A percentile compares a stretch with the other conserved stretches of the same genome.
These are phyloP conservation scores for Fratercula arctica DNA, from an alignment of 2,797 vertebrate species.

Conservation along the genomic window DNA sequence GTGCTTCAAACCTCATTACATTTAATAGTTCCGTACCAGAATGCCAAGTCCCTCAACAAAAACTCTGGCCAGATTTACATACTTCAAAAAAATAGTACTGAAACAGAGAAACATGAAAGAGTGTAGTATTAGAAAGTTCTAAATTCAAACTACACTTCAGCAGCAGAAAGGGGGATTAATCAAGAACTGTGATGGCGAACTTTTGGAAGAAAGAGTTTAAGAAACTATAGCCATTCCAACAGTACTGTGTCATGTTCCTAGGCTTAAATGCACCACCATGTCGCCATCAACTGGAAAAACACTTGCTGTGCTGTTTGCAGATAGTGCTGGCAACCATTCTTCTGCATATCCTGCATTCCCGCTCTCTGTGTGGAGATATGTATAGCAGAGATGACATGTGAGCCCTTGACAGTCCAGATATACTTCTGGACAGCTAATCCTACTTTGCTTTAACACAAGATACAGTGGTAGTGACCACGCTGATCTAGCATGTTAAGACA, in stretches of 20 bases:
- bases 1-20: not conserved
- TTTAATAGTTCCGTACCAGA: not conserved
- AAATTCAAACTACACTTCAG: not conserved
- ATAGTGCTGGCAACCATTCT: not conserved
- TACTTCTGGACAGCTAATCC: not conserved
- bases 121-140: constrained; percentile 8
- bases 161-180: not conserved
- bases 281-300: not conserved
- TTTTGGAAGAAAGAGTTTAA: not conserved
- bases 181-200: not conserved
- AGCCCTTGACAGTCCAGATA: not conserved
- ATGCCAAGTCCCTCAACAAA: not conserved
- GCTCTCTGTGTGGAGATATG: not conserved
- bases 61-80: not conserved
- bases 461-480: not conserved
- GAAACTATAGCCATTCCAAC: not conserved
- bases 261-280: not conserved
- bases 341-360: not conserved
- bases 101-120: not conserved
- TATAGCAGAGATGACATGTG: not conserved
- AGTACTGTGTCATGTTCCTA: not conserved
- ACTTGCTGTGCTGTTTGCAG: not conserved
- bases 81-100: not conserved
- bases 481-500: not conserved
- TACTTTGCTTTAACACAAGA: not conserved